Percentiles rank a stretch among this genome's conserved stretches.
phyloP scores from a whole-genome alignment of 92 coral and sea anemone genomes.

The Phenganax marumi region DNA sequence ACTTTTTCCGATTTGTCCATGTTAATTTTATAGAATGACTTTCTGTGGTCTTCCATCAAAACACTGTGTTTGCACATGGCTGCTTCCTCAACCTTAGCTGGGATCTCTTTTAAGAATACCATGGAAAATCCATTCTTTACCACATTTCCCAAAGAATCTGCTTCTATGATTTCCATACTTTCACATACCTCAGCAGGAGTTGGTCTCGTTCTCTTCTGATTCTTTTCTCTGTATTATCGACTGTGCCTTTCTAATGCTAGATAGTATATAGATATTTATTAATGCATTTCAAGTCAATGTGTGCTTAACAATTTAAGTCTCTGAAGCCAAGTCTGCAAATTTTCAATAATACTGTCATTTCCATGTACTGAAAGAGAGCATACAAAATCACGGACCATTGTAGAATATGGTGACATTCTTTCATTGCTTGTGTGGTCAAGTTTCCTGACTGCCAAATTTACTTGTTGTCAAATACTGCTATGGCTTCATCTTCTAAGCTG shows the following conservation, averaged over 20 bases:
- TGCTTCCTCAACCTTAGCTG: not conserved
- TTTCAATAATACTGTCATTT: too few relatives aligned
- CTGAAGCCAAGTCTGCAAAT: too few relatives aligned
- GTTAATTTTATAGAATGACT: not conserved
- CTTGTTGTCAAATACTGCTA: conserved; percentile 50
- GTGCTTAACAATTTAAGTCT: not conserved
- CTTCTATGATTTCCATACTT: conserved; percentile 2
- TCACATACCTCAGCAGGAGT: not conserved
- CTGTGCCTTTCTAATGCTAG: conserved; percentile 2
- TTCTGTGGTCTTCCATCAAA: too few relatives aligned
- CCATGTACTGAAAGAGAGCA: conserved; percentile 18
- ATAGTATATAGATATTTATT: too few relatives aligned
- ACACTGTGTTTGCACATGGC: not conserved
- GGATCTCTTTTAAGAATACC: not conserved
- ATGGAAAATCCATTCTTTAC: conserved; percentile 1
- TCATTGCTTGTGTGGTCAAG: too few relatives aligned
- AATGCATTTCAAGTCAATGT: not conserved
- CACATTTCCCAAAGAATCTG: not conserved
- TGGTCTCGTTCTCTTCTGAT: not conserved
- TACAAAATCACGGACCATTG: too few relatives aligned
- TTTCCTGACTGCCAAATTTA: conserved; percentile 49
- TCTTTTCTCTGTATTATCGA: not conserved
- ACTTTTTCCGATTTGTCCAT: not conserved
- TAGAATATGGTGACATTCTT: conserved; percentile 25
- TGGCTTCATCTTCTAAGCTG: conserved; percentile 37